These are phyloP conservation scores for Brachypodius melanocephalos DNA, from an alignment of 2,113 vertebrate genomes.

Conservation along the genomic window DNA sequence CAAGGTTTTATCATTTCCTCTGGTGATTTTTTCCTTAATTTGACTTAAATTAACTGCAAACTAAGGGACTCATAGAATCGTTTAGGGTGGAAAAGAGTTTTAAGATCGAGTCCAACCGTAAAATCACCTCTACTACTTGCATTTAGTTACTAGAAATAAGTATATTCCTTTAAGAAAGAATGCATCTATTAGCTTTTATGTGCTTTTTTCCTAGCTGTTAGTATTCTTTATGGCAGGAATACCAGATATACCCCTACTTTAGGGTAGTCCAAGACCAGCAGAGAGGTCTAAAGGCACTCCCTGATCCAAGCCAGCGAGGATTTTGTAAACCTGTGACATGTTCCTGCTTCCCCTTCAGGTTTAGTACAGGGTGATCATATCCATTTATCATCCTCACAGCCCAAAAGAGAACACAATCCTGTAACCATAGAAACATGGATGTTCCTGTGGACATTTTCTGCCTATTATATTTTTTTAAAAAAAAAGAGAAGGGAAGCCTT, in stretches of 20 bases:
- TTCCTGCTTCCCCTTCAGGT: neutral
- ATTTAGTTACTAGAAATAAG: neutral
- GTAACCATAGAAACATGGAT: constrained; percentile 76
- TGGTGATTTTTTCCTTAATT: neutral
- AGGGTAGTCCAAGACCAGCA: neutral
- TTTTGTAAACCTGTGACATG: neutral
- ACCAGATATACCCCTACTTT: neutral
- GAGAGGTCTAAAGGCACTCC: neutral
- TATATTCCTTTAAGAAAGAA: neutral
- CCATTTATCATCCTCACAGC: neutral
- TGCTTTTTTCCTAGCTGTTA: neutral
- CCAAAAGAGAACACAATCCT: neutral
- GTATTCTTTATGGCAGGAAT: neutral
- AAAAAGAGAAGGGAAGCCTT: neutral
- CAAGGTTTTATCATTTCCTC: neutral
- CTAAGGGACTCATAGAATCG: neutral
- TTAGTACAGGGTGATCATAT: neutral
- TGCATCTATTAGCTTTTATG: neutral
- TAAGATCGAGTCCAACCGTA: neutral
- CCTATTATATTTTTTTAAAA: neutral
- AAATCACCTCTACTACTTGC: neutral
- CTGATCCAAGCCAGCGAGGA: neutral
- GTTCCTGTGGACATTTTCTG: constrained; percentile 62
- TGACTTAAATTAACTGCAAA: neutral
- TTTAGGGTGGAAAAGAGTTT: neutral